A percentile compares a stretch with the other conserved stretches of the same genome.
These are phyloP conservation scores for Ceratina japonica DNA, from an alignment of 1,140 invertebrate species.

Conservation along the genomic window DNA sequence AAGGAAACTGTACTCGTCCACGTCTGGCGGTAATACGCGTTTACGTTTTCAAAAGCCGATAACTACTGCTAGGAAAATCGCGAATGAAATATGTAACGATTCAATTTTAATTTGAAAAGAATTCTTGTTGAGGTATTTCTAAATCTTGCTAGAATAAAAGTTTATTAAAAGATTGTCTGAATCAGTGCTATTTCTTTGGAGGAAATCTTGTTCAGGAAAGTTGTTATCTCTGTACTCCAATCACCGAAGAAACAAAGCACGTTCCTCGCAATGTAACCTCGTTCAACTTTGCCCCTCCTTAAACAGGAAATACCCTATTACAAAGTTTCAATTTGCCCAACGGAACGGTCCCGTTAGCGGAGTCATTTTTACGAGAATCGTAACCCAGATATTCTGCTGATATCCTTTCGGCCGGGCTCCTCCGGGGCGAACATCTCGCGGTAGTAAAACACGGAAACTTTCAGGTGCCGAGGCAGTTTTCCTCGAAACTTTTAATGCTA, in stretches of 20 bases:
- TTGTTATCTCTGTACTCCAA: too few relatives aligned
- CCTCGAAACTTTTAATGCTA: conserved; percentile 19
- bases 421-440: background rate
- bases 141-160: too few relatives aligned
- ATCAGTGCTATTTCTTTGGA: too few relatives aligned
- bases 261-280: background rate
- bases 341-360: background rate
- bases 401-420: conserved; percentile 9
- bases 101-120: too few relatives aligned
- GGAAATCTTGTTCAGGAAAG: too few relatives aligned
- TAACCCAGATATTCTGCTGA: conserved; percentile 14
- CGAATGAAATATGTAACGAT: too few relatives aligned
- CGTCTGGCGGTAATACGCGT: background rate
- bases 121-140: too few relatives aligned
- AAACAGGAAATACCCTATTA: background rate
- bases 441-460: background rate
- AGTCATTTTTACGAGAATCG: conserved; percentile 28
- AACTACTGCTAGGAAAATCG: too few relatives aligned
- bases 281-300: background rate
- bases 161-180: too few relatives aligned
- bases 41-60: background rate
- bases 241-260: background rate
- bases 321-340: conserved; percentile 13
- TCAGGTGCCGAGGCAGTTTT: background rate
- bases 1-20: background rate